Evolutionary conservation across 2,888 invertebrate genomes (phyloP).

Genomic region (Tetranychus piercei): DNA sequence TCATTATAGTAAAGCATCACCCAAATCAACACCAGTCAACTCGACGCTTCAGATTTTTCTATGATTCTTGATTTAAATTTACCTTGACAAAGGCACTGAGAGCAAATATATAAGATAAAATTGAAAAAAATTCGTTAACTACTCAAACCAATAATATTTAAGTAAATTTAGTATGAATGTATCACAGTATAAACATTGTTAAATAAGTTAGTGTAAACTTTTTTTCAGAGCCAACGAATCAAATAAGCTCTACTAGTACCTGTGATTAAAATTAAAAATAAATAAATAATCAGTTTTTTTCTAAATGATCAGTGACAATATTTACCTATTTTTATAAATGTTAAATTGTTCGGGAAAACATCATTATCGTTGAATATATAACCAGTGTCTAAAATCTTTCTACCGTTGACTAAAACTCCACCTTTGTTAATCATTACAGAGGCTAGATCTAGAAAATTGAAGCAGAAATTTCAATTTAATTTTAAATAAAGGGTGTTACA

Average conservation of each 20-base stretch:
- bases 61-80: too few species aligned
- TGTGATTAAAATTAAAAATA: background rate
- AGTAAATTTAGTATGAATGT: too few species aligned
- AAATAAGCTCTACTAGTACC: background rate
- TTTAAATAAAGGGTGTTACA: too few species aligned
- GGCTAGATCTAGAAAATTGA: conserved; percentile 48
- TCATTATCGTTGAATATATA: conserved; percentile 60
- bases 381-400: conserved; percentile 51
- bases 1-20: too few species aligned
- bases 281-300: background rate
- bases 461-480: background rate
- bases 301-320: background rate
- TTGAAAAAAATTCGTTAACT: too few species aligned
- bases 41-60: too few species aligned
- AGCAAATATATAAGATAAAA: too few species aligned
- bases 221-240: background rate
- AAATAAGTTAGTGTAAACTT: too few species aligned
- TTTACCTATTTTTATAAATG: background rate
- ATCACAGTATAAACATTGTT: too few species aligned
- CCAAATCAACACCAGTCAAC: too few species aligned
- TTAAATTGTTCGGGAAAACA: conserved; percentile 40
- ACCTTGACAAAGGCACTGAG: too few species aligned
- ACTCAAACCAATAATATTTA: too few species aligned
- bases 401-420: conserved; percentile 81
- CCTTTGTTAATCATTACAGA: conserved; percentile 67